Evolutionary conservation across 2,113 vertebrate genomes (phyloP).

Genomic region (rat (Rattus norvegicus)): GRCr8 NC_086036.1:30334501-30335000

Average conservation of each 20-base stretch:
- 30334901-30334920: no score
- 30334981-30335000: background rate
- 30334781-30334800: background rate
- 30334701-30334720: background rate
- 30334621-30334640: background rate
- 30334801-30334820: background rate
- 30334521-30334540: no score
- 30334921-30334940: background rate
- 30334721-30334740: background rate
- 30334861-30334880: background rate
- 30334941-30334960: background rate
- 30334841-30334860: background rate
- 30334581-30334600: no score
- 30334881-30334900: background rate
- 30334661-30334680: slow-evolving; percentile 8
- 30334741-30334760: background rate
- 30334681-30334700: background rate
- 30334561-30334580: no score
- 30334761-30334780: background rate
- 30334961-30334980: background rate
- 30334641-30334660: slow-evolving; percentile 2
- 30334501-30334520: background rate
- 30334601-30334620: no score
- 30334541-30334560: no score
- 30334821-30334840: background rate